Evolutionary conservation across 2,888 invertebrate genomes (phyloP), one percentile per base, ranked within the genome.

Genomic region (Helobdella robusta): DNA sequence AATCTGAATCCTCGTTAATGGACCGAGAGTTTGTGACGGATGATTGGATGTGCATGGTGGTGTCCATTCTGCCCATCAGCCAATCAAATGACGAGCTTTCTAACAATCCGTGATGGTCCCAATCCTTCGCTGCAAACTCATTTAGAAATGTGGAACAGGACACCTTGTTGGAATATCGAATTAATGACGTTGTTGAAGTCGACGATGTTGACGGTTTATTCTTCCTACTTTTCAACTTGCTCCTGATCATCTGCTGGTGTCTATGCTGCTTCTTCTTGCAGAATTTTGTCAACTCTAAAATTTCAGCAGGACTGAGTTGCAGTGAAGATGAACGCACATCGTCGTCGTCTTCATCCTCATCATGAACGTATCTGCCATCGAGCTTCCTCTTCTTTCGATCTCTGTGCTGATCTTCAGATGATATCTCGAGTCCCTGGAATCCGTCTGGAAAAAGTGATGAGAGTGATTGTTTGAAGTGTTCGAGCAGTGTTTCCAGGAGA

Each of bases 381-480:
- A 40, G n/a, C 44, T 35, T 54, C 20, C 25, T 40, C 25, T 59
- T 32, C 34, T 44, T 30, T 20, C 32, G 50, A 4, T 64, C 36
- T 30, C n/a, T 18, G 35, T 44, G 58, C 59, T 67, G 67, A n/a
- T 48, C 34, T 28, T 67, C 60, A 5, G 67, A 65, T 5, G 48
- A 64, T 35, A 75, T 72, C 70, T 80, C 80, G 58, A 83, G 77
- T 62, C 82, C 81, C 8, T 81, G 77, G 65, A 81, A 80, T 48
- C 80, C 75, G 40, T 79, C 75, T n/a, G 62, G 62, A 44, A 62
- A 62, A 28, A 62, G 48, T 15, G 46, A 59, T 15, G 40, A 18
- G 69, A 97, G 84, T 75, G 89, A 88, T 73, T 88, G 87, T 71
- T 90, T 87, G 80, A 93, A 91, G 81, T 97, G 95, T 66, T 78